Evolutionary conservation across 2,888 invertebrate genomes (phyloP), one percentile per base, ranked within the genome.

Genomic region (Orthosia incerta): DNA sequence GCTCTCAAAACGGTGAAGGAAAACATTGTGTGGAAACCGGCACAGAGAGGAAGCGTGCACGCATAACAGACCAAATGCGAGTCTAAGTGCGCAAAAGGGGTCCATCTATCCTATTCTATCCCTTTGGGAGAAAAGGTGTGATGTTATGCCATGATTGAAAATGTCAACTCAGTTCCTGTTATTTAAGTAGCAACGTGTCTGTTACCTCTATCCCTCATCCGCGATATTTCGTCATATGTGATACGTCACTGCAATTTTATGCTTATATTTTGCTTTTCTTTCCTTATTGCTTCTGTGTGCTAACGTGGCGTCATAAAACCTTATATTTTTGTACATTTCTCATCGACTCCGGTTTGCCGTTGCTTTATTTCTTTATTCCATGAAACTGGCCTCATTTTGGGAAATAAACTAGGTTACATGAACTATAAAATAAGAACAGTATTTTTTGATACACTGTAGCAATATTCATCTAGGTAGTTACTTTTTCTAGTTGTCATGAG

Each of bases 321-420:
- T 69, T 69, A 62, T 71, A 82, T 74, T 68, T 80, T 79, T 71
- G 57, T 65, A 61, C 69, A 81, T 79, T 79, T 63, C 66, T 78
- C 65, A 72, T 69, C 46, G 64, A 23, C 26, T 50, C 48, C 31
- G n/a, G 61, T 51, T 63, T 53, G 13, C 23, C n/a, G 23, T 48
- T 55, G n/a, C 59, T 51, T 64, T 62, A 51, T 71, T 72, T 56
- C 39, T 68, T 79, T 20, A 50, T 51, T n/a, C 51, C 50, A 23
- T 46, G 57, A 76, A 61, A 62, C 15, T 51, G 13, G 2, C 12
- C 39, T 62, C 4, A 0, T 55, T 63, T 79, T 71, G 16, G 7
- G 26, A n/a, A 45, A 48, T 7, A 48, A 48, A 23, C 45, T n/a
- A 46, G 57, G 18, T 48, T 26, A 50, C 13, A 23, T 45, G 11